Percentiles rank a stretch among this genome's conserved stretches.
phyloP scores from a whole-genome alignment of 2,113 vertebrate genomes.

The Amphiprion ocellaris region DNA sequence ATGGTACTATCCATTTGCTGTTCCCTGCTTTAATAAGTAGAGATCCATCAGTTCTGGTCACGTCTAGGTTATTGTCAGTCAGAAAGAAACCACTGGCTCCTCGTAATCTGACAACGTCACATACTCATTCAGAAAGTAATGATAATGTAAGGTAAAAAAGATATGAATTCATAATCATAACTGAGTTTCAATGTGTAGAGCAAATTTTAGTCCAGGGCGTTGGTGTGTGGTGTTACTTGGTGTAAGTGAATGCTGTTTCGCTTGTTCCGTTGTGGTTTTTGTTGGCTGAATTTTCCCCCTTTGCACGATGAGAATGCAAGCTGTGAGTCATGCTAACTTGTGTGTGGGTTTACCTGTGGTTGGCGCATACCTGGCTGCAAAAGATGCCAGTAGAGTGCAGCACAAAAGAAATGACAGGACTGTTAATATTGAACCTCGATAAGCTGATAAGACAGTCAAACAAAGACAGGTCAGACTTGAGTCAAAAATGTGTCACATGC shows the following conservation, averaged over 20 bases:
- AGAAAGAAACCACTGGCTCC: neutral
- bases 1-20: neutral
- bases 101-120: neutral
- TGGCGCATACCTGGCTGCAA: neutral
- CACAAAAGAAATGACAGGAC: neutral
- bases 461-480: neutral
- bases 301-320: constrained; percentile 4
- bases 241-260: constrained; percentile 33
- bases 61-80: too few relatives aligned
- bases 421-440: neutral
- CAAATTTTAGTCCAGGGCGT: neutral
- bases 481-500: neutral
- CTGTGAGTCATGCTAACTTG: constrained; percentile 38
- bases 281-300: neutral
- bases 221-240: neutral
- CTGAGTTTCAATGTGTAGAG: neutral
- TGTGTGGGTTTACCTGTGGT: constrained; percentile 11
- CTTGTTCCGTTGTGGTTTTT: constrained; percentile 44
- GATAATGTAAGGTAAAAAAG: neutral
- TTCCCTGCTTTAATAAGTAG: neutral
- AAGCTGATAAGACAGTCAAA: neutral
- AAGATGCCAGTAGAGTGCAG: neutral
- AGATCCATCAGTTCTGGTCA: too few relatives aligned
- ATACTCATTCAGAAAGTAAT: neutral
- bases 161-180: constrained; percentile 3